phyloP scores from a whole-genome alignment of 2,888 invertebrate genomes.

The Leptinotarsa rubiginosa region DNA sequence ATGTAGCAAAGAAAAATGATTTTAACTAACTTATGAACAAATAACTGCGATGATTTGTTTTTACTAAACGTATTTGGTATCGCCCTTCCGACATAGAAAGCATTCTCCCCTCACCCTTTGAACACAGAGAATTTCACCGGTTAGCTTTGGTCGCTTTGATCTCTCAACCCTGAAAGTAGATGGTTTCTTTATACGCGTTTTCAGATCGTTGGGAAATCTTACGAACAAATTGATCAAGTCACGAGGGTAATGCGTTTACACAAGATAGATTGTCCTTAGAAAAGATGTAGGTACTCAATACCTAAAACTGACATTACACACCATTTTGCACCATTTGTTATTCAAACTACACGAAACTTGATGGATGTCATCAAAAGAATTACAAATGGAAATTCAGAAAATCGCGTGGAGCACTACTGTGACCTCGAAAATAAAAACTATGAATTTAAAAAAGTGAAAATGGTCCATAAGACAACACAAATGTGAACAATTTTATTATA shows the following conservation, averaged over 20 bases:
- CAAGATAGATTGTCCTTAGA: background rate
- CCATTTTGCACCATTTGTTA: too few species aligned
- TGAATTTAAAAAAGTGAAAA: too few species aligned
- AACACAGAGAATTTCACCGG: conserved; percentile 38
- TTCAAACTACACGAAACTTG: too few species aligned
- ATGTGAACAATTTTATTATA: too few species aligned
- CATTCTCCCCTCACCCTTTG: conserved; percentile 32
- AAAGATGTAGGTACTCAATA: too few species aligned
- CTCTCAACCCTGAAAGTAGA: conserved; percentile 38
- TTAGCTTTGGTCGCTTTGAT: conserved; percentile 37
- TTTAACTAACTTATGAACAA: conserved; percentile 32
- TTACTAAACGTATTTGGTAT: conserved; percentile 28
- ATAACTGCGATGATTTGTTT: conserved; percentile 32
- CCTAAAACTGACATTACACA: too few species aligned
- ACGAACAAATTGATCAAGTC: conserved; percentile 25
- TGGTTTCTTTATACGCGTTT: conserved; percentile 29
- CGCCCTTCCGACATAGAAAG: conserved; percentile 26
- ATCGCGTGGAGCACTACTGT: too few species aligned
- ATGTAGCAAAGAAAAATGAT: conserved; percentile 10
- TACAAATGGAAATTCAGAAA: too few species aligned
- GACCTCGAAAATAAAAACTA: too few species aligned
- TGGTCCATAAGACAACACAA: too few species aligned
- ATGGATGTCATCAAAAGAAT: too few species aligned
- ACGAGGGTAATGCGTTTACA: conserved; percentile 6
- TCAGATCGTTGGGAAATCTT: conserved; percentile 20